Base-by-base conservation (phyloP, 2,888 invertebrate species). In the Chromoteleia sp. region DNA sequence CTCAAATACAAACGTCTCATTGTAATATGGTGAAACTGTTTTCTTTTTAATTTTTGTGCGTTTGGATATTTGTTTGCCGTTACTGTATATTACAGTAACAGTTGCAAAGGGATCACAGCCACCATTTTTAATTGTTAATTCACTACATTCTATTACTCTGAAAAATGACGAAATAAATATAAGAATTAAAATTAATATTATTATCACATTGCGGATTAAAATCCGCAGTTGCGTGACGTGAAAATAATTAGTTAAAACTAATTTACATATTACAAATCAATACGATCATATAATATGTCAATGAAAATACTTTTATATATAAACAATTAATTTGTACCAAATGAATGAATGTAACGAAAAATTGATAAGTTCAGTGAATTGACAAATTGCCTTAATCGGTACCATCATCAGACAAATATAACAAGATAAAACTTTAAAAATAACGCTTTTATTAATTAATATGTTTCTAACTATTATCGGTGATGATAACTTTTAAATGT, bases 71-170 rank as follows among this genome's bases (percentile, higher is more conserved):
- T 95, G 94, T 90, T 96, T 95, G 81, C 95, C 96, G 92, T 97
- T 97, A 80, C 96, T 95, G 92, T 96, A 96, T 79, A 95, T 93
- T 74, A 97, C 95, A 59, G 96, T 95, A 88, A 97, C 95, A 85
- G 95, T 94, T 84, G 97, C 97, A 92, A 96, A 98, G 10, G 98
- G 97, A 93, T 98, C 98, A 93, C 98, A 98, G 87, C 96, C 95
- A 86, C 97, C 97, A 92, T 97, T 97, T 91, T 96, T 97, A 85
- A 97, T 95, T 82, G 97, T 96, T 91, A 98, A 93, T 92, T 98
- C 97, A 84, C 95, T 95, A 92, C 97, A 98, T 92, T 97, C 97
- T 84, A 96, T 93, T 79, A 98, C 95, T 84, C 96, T 94, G 84
- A 86, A 87, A 74, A 39, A 68, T n/a, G n/a, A n/a, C n/a, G n/a